A percentile compares a stretch with the other conserved stretches of the same genome.
Evolutionary conservation across 2,797 vertebrate genomes (phyloP).

Genomic region (Chaetophractus vellerosus): DNA sequence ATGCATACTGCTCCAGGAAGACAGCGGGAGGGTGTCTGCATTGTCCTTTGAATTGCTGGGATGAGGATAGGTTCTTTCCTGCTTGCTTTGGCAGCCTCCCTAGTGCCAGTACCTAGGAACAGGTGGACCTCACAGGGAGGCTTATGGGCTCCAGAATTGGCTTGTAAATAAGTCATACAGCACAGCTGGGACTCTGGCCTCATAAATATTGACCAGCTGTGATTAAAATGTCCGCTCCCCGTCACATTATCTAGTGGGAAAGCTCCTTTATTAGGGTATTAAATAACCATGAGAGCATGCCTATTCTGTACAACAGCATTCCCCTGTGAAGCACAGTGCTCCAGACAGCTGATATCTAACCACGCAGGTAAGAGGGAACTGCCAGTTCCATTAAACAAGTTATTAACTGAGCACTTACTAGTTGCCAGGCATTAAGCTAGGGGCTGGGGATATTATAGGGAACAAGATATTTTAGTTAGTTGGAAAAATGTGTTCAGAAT

Average conservation of each 20-base stretch:
- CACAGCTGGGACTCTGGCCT: constrained; percentile 71
- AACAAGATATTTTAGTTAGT: constrained; percentile 17
- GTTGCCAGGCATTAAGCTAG: background rate
- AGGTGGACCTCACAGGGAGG: constrained; percentile 68
- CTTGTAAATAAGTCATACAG: constrained; percentile 72
- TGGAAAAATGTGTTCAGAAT: constrained; percentile 25
- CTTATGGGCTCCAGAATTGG: constrained; percentile 22
- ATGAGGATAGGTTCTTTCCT: background rate
- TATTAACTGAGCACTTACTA: background rate
- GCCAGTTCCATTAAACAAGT: background rate
- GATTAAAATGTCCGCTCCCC: constrained; percentile 62
- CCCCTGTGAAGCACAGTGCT: background rate
- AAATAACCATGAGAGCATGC: constrained; percentile 54
- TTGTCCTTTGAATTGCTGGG: background rate
- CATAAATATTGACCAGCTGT: constrained; percentile 79
- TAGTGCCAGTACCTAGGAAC: background rate
- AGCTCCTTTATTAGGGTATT: constrained; percentile 70
- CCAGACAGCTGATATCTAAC: constrained; percentile 14
- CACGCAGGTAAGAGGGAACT: background rate
- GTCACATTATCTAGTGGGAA: constrained; percentile 55
- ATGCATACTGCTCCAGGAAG: background rate
- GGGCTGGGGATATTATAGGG: background rate
- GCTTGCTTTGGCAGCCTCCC: background rate
- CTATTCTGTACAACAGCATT: constrained; percentile 13
- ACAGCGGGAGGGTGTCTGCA: background rate